Evolutionary conservation across 2,888 invertebrate species (phyloP), one percentile per base, ranked within the genome.

Genomic region (Nephrotoma flavescens): DNA sequence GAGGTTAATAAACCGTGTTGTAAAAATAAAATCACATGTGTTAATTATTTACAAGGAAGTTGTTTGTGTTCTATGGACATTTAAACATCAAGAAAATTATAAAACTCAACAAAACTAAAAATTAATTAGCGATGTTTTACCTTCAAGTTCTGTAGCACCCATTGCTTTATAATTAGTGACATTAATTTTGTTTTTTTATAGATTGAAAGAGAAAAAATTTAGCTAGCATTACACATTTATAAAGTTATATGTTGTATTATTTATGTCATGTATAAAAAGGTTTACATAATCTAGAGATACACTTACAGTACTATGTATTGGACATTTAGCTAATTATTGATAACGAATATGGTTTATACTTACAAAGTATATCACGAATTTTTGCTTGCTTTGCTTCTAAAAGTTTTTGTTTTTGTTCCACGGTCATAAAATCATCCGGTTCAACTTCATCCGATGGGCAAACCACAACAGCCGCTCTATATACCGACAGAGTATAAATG

Each of bases 361-460:
- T 91, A 96, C 97, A 95, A 89, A 96, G 95, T 89, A 97, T 94
- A 90, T 96, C 95, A 90, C 95, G 93, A 90, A 97, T 95, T 90
- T 95, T 96, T 89, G 95, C 95, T 89, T 96, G 95, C 89, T 96
- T 95, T 85, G 95, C 95, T 90, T 96, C 96, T 86, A 96, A 93
- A 87, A 95, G 93, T 87, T 95, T 93, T 90, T 96, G 95, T 88
- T 95, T 94, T 89, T 97, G 97, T 90, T 97, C 97, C 0, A 95
- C 94, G 31, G 95, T 95, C 86, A 95, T 92, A 41, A 93, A 93
- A 86, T 94, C 93, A 87, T 95, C 95, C 42, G 95, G 94, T 88
- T 97, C 97, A 87, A 95, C 95, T 87, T 96, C 95, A 90, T 96
- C 96, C 44, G 93, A 92, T 0, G 97, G 97, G 90, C 97, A 98